Conservation (phyloP, 2,113 vertebrate genomes). For the Ursus arctos region DNA sequence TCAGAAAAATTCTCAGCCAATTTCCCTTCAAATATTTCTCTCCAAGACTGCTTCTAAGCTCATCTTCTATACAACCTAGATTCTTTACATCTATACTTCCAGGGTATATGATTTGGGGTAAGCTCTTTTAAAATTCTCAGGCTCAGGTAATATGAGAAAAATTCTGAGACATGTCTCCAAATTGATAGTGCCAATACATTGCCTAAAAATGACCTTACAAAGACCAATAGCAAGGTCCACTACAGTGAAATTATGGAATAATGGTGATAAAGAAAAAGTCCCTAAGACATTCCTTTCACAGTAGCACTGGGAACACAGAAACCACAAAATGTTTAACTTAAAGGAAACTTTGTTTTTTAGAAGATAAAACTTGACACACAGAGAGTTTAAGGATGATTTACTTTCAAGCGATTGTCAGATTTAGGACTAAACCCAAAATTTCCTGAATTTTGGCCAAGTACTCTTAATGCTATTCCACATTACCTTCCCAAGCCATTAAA, state of each 20-base stretch:
- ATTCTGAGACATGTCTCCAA: slow-evolving; percentile 34
- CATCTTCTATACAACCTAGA: neutral
- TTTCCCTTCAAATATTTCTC: slow-evolving; percentile 44
- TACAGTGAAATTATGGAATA: neutral
- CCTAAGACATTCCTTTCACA: slow-evolving; percentile 21
- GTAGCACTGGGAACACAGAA: neutral
- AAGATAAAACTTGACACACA: neutral
- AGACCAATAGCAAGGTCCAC: neutral
- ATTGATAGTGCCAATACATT: neutral
- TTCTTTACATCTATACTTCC: slow-evolving; percentile 40
- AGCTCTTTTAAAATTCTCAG: slow-evolving; percentile 37
- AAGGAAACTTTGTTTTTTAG: slow-evolving; percentile 9
- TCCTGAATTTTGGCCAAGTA: slow-evolving; percentile 25
- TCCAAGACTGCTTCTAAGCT: neutral
- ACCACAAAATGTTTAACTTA: neutral
- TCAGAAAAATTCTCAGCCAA: slow-evolving; percentile 6
- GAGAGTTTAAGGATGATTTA: slow-evolving; percentile 38
- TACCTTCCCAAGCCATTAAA: slow-evolving; percentile 19
- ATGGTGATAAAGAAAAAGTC: neutral
- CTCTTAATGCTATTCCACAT: slow-evolving; percentile 18
- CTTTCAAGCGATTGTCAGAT: slow-evolving; percentile 33
- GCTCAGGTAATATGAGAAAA: neutral
- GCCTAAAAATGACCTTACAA: neutral
- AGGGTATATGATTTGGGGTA: neutral
- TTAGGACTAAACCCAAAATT: neutral